A percentile compares a stretch with the other conserved stretches of the same genome.
These are phyloP conservation scores for Harpalus rufipes DNA, from an alignment of 2,888 invertebrate genomes.

Conservation along the genomic window DNA sequence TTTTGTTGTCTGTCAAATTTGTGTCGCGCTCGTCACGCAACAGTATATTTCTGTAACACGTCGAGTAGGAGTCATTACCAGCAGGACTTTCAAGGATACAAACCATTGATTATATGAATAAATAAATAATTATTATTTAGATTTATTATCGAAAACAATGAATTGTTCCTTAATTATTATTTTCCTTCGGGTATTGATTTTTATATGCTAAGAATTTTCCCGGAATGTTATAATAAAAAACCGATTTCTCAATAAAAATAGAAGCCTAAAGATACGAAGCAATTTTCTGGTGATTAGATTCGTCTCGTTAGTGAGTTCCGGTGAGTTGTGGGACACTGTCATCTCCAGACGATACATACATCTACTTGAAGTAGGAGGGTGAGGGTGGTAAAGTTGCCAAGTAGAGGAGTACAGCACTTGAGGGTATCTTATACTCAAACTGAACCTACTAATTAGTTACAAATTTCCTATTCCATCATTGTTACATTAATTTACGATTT, in stretches of 20 bases:
- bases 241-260: conserved; percentile 3
- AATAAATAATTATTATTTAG: background rate
- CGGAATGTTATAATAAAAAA: background rate
- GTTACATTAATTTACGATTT: background rate
- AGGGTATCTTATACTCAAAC: background rate
- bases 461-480: conserved; percentile 6
- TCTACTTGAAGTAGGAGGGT: no score
- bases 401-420: background rate
- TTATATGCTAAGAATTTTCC: background rate
- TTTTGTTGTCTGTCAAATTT: conserved; percentile 6
- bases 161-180: background rate
- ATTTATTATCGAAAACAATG: background rate
- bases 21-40: background rate
- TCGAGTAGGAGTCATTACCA: background rate
- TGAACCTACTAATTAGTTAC: background rate
- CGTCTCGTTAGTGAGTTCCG: background rate
- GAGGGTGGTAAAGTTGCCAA: background rate
- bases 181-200: background rate
- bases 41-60: background rate
- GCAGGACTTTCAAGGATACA: background rate
- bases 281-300: background rate
- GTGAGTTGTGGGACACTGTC: background rate
- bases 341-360: background rate
- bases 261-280: background rate
- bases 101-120: background rate